Base-by-base conservation (phyloP, 2,113 vertebrate genomes). In the Rhabdornis inornatus region DNA sequence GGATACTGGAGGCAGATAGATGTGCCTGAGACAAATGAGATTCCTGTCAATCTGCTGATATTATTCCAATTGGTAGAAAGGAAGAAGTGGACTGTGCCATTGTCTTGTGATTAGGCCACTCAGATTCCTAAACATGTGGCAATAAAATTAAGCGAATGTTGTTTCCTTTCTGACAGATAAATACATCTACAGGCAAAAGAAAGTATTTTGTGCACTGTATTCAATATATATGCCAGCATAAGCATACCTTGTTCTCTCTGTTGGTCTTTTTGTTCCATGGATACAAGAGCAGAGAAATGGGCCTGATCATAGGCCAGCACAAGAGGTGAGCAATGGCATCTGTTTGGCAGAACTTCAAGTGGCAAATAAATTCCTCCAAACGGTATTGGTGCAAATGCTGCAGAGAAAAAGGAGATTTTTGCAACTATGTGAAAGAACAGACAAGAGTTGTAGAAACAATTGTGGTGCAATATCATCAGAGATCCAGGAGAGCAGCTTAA, bases 211-310 rank as follows among this genome's bases (percentile, higher is more conserved):
- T 86, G 40, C 45, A 40, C 1, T 52, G 14, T 33, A 60, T 33
- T 72, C 47, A 45, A 25, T 13, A 47, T 6, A 22, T 15, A 61
- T 4, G 8, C 22, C 10, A 10, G 37, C 7, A 7, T 1, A 2
- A 56, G 40, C 90, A 1, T 98, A 99, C 99, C 99, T 99, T 99
- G 99, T 93, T 99, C 99, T 95, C 99, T 97, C 85, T 99, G 99
- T 95, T 99, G 99, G 96, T 99, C 99, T 96, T 99, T 99, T 97
- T 99, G 99, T 97, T 99, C 99, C 99, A 99, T 99, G 87, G 99
- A 99, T 96, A 99, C 99, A 30, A 99, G 98, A 31, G 99, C 99
- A 10, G 99, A 99, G 97, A 99, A 99, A 96, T 99, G 99, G 27
- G 99, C 99, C 98, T 99, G 99, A 95, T 99, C 99, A 4, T 99